Conservation (phyloP, 2,113 vertebrate genomes). For the Malurus cyaneus region DNA sequence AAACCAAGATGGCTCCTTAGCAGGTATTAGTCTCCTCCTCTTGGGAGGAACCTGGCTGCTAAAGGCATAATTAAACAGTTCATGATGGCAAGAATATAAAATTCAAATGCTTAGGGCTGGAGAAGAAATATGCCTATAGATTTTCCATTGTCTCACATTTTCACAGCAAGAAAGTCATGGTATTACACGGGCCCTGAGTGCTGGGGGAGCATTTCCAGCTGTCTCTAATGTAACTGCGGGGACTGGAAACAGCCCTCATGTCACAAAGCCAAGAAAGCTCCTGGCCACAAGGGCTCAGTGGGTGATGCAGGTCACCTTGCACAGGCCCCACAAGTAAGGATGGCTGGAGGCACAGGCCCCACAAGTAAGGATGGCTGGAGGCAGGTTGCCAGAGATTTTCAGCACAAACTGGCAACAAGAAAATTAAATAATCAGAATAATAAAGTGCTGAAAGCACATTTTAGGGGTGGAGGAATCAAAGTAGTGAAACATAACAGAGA, state of each 20-base stretch:
- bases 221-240: background rate
- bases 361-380: background rate
- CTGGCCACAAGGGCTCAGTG: background rate
- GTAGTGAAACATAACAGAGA: background rate
- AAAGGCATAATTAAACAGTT: background rate
- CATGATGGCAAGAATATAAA: background rate
- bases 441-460: background rate
- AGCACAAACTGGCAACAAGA: background rate
- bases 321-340: background rate
- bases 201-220: background rate
- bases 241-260: background rate
- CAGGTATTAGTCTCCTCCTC: background rate
- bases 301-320: background rate
- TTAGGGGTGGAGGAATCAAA: background rate
- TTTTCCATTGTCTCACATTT: background rate
- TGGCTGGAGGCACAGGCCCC: background rate
- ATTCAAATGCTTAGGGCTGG: background rate
- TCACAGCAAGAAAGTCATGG: background rate
- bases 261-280: background rate
- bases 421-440: background rate
- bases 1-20: conserved; percentile 6
- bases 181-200: background rate
- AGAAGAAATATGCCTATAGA: background rate
- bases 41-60: background rate
- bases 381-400: background rate